These are phyloP conservation scores for Bombus waltoni DNA, from an alignment of 1,140 invertebrate species.

Conservation along the genomic window DNA sequence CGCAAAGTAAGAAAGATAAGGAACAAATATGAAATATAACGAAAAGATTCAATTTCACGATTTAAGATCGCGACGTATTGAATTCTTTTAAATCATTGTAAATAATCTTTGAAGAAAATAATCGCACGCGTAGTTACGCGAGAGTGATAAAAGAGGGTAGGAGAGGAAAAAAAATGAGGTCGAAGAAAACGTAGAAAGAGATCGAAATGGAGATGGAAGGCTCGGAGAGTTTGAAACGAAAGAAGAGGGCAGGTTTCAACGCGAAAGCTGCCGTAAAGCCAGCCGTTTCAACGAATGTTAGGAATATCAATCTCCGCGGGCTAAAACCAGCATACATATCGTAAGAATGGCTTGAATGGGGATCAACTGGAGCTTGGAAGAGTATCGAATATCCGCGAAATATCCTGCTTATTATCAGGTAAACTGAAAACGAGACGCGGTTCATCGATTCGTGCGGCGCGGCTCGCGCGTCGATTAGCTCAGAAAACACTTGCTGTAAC, in stretches of 20 bases:
- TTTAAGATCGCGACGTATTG: neutral
- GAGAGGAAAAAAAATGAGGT: neutral
- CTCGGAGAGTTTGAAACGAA: slow-evolving; percentile 43
- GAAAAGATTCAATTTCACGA: neutral
- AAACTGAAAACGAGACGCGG: slow-evolving; percentile 39
- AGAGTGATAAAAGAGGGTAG: neutral
- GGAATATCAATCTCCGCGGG: slow-evolving; percentile 72
- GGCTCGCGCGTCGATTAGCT: neutral
- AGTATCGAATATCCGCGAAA: slow-evolving; percentile 70
- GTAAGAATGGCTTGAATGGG: slow-evolving; percentile 72
- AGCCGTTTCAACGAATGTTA: slow-evolving; percentile 73
- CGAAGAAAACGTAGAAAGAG: slow-evolving; percentile 10
- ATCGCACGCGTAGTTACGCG: neutral
- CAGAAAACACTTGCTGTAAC: neutral
- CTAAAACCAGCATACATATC: slow-evolving; percentile 72
- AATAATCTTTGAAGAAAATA: neutral
- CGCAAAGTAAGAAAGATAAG: too few species aligned
- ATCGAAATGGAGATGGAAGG: slow-evolving; percentile 7
- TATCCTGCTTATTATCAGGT: slow-evolving; percentile 41
- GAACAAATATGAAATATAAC: neutral
- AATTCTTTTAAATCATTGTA: too few species aligned
- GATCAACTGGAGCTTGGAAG: slow-evolving; percentile 56
- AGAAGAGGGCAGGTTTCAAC: slow-evolving; percentile 59
- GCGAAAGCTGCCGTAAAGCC: slow-evolving; percentile 70
- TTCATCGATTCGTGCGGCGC: slow-evolving; percentile 9